These are phyloP conservation scores for Leucozona laternaria DNA, from an alignment of 2,888 invertebrate genomes.

Conservation along the genomic window DNA sequence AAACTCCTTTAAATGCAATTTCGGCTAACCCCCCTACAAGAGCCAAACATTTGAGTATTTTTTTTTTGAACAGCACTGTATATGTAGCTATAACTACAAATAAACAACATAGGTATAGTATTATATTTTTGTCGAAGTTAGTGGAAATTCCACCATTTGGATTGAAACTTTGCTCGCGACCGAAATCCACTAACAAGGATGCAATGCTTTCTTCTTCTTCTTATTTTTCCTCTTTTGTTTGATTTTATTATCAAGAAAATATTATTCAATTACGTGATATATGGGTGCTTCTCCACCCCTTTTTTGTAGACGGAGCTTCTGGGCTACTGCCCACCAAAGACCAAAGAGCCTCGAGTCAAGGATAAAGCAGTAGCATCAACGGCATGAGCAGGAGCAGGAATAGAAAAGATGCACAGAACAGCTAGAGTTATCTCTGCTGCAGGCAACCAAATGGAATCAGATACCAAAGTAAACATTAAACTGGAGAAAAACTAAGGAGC, in stretches of 20 bases:
- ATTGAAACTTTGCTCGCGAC: conserved; percentile 45
- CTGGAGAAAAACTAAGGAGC: conserved; percentile 27
- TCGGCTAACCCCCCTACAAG: too few species aligned
- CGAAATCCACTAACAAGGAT: conserved; percentile 14
- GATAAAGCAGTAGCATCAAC: not conserved
- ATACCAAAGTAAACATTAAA: conserved; percentile 66
- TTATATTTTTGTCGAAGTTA: conserved; percentile 6
- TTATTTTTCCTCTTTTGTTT: conserved; percentile 51
- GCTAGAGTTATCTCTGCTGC: conserved; percentile 51
- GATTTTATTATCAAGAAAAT: conserved; percentile 73
- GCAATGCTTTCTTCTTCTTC: not conserved
- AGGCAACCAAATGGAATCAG: conserved; percentile 61
- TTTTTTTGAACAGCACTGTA: not conserved
- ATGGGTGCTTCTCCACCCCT: conserved; percentile 22
- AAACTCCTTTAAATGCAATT: too few species aligned
- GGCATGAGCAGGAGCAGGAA: not conserved
- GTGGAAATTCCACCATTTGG: conserved; percentile 41
- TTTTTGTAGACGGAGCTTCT: conserved; percentile 16
- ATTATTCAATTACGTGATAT: conserved; percentile 75
- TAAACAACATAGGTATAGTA: not conserved
- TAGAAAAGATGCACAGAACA: not conserved
- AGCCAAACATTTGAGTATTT: too few species aligned
- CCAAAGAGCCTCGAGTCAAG: conserved; percentile 20
- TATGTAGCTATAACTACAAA: not conserved
- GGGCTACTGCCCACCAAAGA: conserved; percentile 20